Percentiles rank a stretch among this genome's conserved stretches.
Conservation (phyloP, 2,113 vertebrate species). For the Peromyscus leucopus region DNA sequence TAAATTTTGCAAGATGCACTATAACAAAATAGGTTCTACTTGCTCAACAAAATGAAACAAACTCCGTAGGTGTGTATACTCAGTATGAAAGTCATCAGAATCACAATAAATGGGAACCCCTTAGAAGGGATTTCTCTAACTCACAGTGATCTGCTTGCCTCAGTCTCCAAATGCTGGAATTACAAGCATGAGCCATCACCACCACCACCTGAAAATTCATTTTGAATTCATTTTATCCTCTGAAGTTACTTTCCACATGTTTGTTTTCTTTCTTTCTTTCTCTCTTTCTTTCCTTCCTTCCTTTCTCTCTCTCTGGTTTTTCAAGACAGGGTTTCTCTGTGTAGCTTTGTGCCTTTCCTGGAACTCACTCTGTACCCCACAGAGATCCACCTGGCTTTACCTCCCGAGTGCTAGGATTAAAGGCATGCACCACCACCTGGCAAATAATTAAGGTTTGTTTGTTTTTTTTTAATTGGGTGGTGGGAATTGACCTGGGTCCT, state of each 20-base stretch:
- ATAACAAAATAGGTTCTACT: not conserved
- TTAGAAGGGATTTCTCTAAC: not conserved
- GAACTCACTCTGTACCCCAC: too few species aligned
- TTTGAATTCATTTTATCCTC: not conserved
- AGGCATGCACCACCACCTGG: too few species aligned
- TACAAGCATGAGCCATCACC: not conserved
- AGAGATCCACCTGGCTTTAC: too few species aligned
- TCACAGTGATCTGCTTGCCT: not conserved
- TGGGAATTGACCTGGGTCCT: too few species aligned
- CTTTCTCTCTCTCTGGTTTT: too few species aligned
- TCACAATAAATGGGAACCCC: not conserved
- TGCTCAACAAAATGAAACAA: not conserved
- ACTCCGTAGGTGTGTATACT: not conserved
- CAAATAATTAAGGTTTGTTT: too few species aligned
- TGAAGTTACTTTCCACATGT: constrained; percentile 24
- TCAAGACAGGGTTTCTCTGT: too few species aligned
- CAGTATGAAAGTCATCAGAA: not conserved
- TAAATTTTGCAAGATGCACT: not conserved
- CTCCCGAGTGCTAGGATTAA: too few species aligned
- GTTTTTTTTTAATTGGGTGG: too few species aligned
- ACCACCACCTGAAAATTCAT: not conserved
- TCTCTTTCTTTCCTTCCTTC: too few species aligned
- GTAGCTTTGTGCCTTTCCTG: too few species aligned
- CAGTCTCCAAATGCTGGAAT: not conserved
- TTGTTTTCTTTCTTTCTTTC: not conserved